These are phyloP conservation scores for Philonicus albiceps DNA, from an alignment of 2,888 invertebrate genomes.

Conservation along the genomic window DNA sequence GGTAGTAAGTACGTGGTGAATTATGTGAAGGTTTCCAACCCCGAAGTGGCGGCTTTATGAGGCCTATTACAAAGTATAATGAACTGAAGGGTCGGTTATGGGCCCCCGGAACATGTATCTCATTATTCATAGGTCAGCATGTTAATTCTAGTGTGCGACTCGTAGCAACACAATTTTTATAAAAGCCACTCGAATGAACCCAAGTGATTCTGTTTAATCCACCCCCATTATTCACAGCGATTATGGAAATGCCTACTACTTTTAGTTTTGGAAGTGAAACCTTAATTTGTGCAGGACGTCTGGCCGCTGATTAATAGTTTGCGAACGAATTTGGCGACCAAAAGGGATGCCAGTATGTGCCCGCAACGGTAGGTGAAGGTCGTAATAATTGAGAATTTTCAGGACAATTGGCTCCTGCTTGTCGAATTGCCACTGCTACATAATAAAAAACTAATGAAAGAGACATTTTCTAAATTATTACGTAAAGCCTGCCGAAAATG, in stretches of 20 bases:
- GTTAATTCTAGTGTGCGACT: neutral
- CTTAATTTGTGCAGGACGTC: neutral
- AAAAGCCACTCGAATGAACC: neutral
- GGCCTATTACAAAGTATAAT: neutral
- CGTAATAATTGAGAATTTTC: neutral
- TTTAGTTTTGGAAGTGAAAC: neutral
- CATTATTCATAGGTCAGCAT: neutral
- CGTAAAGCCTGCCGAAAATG: neutral
- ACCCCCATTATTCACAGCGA: neutral
- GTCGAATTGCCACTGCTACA: neutral
- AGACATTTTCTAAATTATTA: neutral
- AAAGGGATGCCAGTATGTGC: neutral
- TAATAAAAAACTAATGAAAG: neutral
- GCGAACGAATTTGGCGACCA: neutral
- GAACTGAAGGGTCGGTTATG: neutral
- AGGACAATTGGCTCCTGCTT: neutral
- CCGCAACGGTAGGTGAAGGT: neutral
- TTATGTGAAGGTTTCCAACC: neutral
- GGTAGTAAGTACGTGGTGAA: neutral
- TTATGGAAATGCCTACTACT: neutral
- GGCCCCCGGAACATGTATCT: neutral
- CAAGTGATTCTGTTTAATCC: neutral
- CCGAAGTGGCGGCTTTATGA: neutral
- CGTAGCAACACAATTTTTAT: neutral
- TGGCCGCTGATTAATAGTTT: neutral